A percentile compares a stretch with the other conserved stretches of the same genome.
These are phyloP conservation scores for Trypoxylus dichotomus DNA, from an alignment of 1,140 invertebrate genomes.

Conservation along the genomic window DNA sequence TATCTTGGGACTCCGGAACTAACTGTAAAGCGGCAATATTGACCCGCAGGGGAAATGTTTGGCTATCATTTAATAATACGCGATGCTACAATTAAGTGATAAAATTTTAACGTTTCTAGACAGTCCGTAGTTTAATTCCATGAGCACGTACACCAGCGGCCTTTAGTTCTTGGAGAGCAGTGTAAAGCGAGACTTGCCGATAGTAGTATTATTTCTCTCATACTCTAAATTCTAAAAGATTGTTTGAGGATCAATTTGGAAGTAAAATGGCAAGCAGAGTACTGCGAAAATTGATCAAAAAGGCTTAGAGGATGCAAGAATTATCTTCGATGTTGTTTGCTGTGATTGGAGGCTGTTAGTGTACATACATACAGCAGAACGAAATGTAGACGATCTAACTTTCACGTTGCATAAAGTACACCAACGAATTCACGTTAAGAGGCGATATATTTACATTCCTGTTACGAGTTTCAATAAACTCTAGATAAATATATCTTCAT, in stretches of 20 bases:
- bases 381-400: background rate
- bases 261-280: too few relatives aligned
- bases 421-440: background rate
- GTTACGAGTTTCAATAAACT: background rate
- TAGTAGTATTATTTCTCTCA: too few relatives aligned
- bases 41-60: background rate
- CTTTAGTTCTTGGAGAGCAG: too few relatives aligned
- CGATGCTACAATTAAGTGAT: background rate
- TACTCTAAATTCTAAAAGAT: too few relatives aligned
- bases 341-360: too few relatives aligned
- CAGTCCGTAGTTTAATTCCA: background rate
- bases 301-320: too few relatives aligned
- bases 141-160: background rate
- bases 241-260: too few relatives aligned
- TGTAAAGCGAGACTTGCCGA: too few relatives aligned
- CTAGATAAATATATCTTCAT: background rate
- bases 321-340: too few relatives aligned
- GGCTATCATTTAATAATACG: background rate
- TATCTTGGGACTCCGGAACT: slow-evolving; percentile 10
- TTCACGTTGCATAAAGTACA: background rate
- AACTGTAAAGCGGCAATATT: slow-evolving; percentile 22
- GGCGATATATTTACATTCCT: background rate
- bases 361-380: too few relatives aligned
- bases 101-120: background rate
- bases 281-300: too few relatives aligned